Evolutionary conservation across 64 coral and sea anemone genomes (phyloP).

Genomic region (Pocillopora verrucosa): DNA sequence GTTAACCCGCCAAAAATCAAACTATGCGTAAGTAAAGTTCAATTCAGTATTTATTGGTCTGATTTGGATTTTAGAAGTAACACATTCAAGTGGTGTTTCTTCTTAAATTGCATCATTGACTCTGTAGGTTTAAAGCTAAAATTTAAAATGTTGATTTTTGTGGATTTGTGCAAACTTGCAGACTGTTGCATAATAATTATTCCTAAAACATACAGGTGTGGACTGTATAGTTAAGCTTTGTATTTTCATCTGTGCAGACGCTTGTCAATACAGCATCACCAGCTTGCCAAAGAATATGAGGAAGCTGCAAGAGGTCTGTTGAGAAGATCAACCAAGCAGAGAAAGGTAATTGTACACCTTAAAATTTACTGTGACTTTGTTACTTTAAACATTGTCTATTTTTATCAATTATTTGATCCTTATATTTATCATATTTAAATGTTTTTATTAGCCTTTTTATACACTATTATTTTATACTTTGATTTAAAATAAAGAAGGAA

Average conservation of each 20-base stretch:
- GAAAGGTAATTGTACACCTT: conserved; percentile 32
- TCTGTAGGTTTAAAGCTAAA: no score
- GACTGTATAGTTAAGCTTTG: neutral
- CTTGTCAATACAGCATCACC: conserved; percentile 66
- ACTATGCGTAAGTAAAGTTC: conserved; percentile 60
- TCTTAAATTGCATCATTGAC: no score
- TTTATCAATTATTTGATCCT: neutral
- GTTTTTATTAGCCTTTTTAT: no score
- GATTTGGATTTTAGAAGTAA: no score
- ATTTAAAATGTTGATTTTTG: no score
- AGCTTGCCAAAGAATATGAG: conserved; percentile 84
- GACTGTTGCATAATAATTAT: no score
- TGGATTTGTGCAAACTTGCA: no score
- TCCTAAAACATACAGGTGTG: no score
- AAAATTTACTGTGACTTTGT: neutral
- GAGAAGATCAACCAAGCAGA: conserved; percentile 85
- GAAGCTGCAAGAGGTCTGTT: conserved; percentile 84
- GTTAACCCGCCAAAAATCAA: conserved; percentile 73
- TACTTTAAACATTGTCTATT: neutral
- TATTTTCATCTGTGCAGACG: conserved; percentile 32
- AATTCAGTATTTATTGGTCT: neutral
- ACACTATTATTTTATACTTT: neutral
- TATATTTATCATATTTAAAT: no score
- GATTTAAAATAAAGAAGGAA: no score
- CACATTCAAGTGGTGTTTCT: no score